Evolutionary conservation across 2,888 invertebrate genomes (phyloP), one percentile per base, ranked within the genome.

Genomic region (Rhogogaster chlorosoma): DNA sequence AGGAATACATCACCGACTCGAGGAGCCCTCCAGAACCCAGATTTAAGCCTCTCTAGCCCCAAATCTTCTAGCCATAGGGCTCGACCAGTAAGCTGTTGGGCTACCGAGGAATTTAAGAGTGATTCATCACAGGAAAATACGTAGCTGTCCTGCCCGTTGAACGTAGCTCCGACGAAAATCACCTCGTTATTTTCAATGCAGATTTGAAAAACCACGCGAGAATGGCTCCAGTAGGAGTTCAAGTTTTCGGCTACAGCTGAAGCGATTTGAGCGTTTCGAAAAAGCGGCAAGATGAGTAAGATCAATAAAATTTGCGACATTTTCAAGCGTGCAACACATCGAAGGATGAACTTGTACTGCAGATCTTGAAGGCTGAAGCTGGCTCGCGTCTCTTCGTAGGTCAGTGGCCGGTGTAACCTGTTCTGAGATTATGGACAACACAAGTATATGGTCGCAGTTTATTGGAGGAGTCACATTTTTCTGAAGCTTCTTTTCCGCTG

Each of bases 41-140:
- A 29, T 42, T 42, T 73, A 38, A 73, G 73, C 22, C 10, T 42
- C 73, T 42, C 73, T 10, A 73, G 10, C 42, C 42, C 42, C 6
- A 73, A 73, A 42, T 73, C 42, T 42, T 73, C 73, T 22, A 73
- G 26, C 38, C 38, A 38, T 38, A 73, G 73, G 73, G 73, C 73
- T 42, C 38, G 73, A 12, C 73, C 73, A n/a, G n/a, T 38, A 42
- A 73, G 73, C 38, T 6, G 18, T 12, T 73, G 22, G 9, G 26
- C 73, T 6, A 73, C 42, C 73, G 73, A 42, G 29, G 73, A 73
- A 73, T 73, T 73, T 22, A 73, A 42, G 38, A 73, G 73, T 73
- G 73, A 73, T 73, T 73, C 73, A 29, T 73, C 38, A 42, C 73
- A 73, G 42, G 73, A 73, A 10, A 42, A 73, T 0, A 73, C 42